A percentile compares a stretch with the other conserved stretches of the same genome.
Evolutionary conservation across 2,113 vertebrate genomes (phyloP).

Genomic region (Malurus elegans): DNA sequence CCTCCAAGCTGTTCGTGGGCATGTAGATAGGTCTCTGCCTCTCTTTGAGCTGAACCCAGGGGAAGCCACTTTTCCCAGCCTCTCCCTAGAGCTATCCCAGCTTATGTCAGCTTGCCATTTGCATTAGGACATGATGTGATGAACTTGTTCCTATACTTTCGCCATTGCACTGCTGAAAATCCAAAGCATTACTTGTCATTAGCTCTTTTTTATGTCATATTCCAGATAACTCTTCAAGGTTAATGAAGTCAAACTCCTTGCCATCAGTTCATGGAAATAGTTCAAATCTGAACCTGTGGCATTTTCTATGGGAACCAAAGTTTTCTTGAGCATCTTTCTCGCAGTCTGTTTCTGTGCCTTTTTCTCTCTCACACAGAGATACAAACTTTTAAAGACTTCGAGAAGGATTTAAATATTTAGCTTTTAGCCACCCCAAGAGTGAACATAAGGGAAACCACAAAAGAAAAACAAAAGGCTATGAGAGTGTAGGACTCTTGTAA

Average conservation of each 20-base stretch:
- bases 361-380: not conserved
- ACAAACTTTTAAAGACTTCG: not conserved
- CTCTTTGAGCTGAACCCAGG: not conserved
- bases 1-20: not conserved
- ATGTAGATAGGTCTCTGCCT: not conserved
- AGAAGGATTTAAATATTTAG: constrained; percentile 27
- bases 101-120: not conserved
- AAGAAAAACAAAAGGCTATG: not conserved
- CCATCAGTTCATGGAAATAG: not conserved
- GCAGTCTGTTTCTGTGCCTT: not conserved
- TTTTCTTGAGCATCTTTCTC: not conserved
- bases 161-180: not conserved
- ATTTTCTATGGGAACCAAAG: not conserved
- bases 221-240: not conserved
- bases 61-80: not conserved
- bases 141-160: not conserved
- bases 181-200: not conserved
- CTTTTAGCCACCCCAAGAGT: not conserved
- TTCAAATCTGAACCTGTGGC: not conserved
- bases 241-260: not conserved
- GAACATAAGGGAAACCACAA: constrained; percentile 42
- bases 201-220: not conserved
- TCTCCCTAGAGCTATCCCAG: not conserved
- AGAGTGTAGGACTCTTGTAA: not conserved
- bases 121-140: not conserved